Conservation (phyloP, 2,888 invertebrate species). For the Linnaemya tessellans region DNA sequence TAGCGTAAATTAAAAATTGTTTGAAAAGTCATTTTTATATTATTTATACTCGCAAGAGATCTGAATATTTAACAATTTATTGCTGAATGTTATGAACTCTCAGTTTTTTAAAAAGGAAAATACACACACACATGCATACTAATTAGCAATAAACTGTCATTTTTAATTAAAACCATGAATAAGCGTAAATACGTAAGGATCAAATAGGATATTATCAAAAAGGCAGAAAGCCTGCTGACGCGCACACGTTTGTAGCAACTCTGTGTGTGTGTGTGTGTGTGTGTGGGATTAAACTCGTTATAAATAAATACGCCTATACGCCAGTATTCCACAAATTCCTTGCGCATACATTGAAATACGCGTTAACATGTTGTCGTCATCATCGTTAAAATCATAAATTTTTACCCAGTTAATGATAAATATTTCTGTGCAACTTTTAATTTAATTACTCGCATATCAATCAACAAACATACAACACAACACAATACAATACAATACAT, state of each 20-base stretch:
- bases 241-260: not conserved
- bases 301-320: not conserved
- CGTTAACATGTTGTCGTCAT: not conserved
- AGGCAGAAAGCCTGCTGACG: not conserved
- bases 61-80: not conserved
- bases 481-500: no score
- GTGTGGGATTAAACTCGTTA: not conserved
- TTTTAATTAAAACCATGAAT: conserved; percentile 40
- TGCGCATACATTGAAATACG: not conserved
- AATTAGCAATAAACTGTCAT: conserved; percentile 47
- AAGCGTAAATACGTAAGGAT: conserved; percentile 15
- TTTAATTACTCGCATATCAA: conserved; percentile 51
- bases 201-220: conserved; percentile 2
- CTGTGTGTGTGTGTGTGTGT: not conserved
- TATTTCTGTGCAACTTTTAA: conserved; percentile 11
- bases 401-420: conserved; percentile 11
- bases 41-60: not conserved
- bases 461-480: not conserved
- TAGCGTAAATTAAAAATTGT: not conserved
- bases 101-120: not conserved
- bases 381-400: conserved; percentile 2
- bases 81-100: not conserved
- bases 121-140: conserved; percentile 19
- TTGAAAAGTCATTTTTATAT: not conserved
- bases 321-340: not conserved